A percentile compares a stretch with the other conserved stretches of the same genome.
Evolutionary conservation across 2,888 invertebrate genomes (phyloP).

Genomic region (Petrolisthes cinctipes): DNA sequence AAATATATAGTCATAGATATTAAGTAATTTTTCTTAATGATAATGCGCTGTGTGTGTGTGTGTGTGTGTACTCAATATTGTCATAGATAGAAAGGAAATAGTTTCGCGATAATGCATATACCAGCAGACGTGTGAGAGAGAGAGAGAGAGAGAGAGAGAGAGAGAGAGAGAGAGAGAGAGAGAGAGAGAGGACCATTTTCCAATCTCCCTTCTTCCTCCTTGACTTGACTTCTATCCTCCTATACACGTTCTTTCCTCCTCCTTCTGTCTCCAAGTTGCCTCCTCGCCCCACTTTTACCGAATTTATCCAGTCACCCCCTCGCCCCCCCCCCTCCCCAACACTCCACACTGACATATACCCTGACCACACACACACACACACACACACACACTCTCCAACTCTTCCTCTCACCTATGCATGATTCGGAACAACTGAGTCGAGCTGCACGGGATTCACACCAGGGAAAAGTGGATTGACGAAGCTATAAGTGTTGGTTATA

Average conservation of each 20-base stretch:
- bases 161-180: constrained; percentile 1
- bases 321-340: neutral
- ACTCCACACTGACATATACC: too few relatives aligned
- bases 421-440: too few relatives aligned
- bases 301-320: neutral
- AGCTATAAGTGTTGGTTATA: too few relatives aligned
- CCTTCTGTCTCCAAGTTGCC: neutral
- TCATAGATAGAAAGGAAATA: neutral
- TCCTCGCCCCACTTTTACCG: neutral
- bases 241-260: neutral
- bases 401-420: too few relatives aligned
- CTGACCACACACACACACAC: too few relatives aligned
- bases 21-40: too few relatives aligned
- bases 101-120: neutral
- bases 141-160: constrained; percentile 4
- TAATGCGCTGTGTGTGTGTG: too few relatives aligned
- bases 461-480: too few relatives aligned
- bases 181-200: neutral
- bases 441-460: too few relatives aligned
- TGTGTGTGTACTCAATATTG: too few relatives aligned
- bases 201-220: neutral
- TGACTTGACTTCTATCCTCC: neutral
- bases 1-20: too few relatives aligned
- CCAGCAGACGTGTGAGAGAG: neutral
- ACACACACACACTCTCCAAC: too few relatives aligned